phyloP scores from a whole-genome alignment of 2,113 vertebrate genomes.

The Bostrychus sinensis region DNA sequence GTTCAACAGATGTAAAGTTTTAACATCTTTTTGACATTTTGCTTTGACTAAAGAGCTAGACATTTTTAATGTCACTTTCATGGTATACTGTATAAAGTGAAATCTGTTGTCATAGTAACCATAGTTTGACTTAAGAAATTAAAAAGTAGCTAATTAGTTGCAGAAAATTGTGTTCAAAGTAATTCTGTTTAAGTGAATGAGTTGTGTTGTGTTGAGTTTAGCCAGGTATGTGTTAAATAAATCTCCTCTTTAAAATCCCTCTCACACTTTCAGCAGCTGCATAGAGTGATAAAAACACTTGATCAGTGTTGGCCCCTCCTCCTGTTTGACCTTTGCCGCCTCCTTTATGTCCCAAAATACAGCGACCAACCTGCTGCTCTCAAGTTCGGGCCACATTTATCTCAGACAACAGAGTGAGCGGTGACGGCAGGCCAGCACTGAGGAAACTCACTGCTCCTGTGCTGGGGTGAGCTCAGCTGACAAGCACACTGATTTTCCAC shows the following conservation, averaged over 20 bases:
- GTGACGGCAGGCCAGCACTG: slow-evolving; percentile 14
- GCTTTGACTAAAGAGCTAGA: too few relatives aligned
- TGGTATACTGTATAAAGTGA: too few relatives aligned
- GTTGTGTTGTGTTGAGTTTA: too few relatives aligned
- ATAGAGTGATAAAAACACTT: slow-evolving; percentile 16
- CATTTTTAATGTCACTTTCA: too few relatives aligned
- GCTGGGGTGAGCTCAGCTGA: slow-evolving; percentile 42
- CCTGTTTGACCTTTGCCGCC: slow-evolving; percentile 29
- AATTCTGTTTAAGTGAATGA: neutral
- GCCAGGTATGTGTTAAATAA: neutral
- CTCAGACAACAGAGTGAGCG: slow-evolving; percentile 23
- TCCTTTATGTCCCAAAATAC: slow-evolving; percentile 59
- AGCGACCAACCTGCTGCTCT: slow-evolving; percentile 56
- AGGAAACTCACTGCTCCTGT: slow-evolving; percentile 15
- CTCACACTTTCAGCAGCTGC: slow-evolving; percentile 2
- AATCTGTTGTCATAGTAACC: too few relatives aligned
- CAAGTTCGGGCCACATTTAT: slow-evolving; percentile 28
- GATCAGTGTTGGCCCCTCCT: slow-evolving; percentile 49
- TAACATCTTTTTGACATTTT: too few relatives aligned
- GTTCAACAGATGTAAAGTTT: too few relatives aligned
- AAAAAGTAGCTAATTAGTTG: neutral
- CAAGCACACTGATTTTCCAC: slow-evolving; percentile 31
- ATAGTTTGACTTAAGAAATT: too few relatives aligned
- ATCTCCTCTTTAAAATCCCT: neutral
- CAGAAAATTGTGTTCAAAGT: neutral